phyloP scores from a whole-genome alignment of 2,888 invertebrate genomes.

The Fragum fragum region DNA sequence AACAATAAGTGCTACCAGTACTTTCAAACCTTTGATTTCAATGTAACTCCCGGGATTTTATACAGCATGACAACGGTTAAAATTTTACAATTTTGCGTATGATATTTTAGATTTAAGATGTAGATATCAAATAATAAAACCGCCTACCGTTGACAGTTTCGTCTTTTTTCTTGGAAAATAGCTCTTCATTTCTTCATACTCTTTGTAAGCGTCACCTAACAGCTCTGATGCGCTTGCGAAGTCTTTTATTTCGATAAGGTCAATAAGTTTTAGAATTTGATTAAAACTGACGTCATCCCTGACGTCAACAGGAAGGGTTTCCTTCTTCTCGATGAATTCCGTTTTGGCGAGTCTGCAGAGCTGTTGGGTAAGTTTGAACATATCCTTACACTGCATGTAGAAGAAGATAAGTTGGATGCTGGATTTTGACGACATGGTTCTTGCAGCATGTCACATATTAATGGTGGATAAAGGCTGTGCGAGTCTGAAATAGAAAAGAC shows the following conservation, averaged over 20 bases:
- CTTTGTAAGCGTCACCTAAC: slow-evolving; percentile 59
- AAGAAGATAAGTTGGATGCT: slow-evolving; percentile 59
- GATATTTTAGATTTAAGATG: too few species aligned
- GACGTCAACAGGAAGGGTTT: slow-evolving; percentile 47
- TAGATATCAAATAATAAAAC: too few species aligned
- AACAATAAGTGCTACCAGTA: too few species aligned
- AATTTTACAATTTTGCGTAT: too few species aligned
- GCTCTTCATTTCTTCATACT: slow-evolving; percentile 59
- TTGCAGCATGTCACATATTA: not conserved
- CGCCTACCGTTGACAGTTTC: not conserved
- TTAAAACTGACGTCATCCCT: slow-evolving; percentile 53
- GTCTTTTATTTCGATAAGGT: slow-evolving; percentile 53
- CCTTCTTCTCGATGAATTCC: slow-evolving; percentile 43
- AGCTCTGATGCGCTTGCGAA: slow-evolving; percentile 52
- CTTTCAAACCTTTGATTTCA: too few species aligned
- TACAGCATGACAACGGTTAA: too few species aligned
- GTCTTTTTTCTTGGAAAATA: slow-evolving; percentile 34
- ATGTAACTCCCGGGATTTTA: too few species aligned
- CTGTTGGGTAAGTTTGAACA: slow-evolving; percentile 54
- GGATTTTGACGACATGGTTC: slow-evolving; percentile 46
- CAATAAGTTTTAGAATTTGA: slow-evolving; percentile 53
- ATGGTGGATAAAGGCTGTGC: too few species aligned
- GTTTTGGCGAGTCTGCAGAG: slow-evolving; percentile 62
- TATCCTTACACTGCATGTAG: slow-evolving; percentile 65
- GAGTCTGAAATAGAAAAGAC: too few species aligned